Conservation (phyloP, 2,113 vertebrate genomes). For the Pogona vitticeps region DNA sequence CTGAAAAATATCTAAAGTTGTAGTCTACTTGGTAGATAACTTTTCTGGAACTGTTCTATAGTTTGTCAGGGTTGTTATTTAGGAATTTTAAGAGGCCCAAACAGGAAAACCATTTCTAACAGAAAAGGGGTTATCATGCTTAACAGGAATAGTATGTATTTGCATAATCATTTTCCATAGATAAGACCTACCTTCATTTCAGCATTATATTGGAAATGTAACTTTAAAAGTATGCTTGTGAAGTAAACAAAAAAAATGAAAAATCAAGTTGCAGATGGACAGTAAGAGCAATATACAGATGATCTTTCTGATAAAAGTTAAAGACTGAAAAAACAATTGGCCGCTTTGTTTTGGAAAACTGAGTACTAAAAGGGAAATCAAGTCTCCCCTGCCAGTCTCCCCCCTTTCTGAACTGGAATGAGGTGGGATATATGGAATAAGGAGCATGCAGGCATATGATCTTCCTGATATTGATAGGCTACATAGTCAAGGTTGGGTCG, state of each 20-base stretch:
- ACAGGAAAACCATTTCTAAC: background rate
- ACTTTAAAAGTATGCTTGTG: background rate
- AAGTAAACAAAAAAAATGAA: constrained; percentile 39
- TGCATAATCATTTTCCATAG: constrained; percentile 9
- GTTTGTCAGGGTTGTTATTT: constrained; percentile 11
- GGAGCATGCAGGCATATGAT: no score
- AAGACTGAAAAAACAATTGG: constrained; percentile 43
- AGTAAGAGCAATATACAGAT: constrained; percentile 47
- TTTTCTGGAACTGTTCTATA: constrained; percentile 8
- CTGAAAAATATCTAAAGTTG: constrained; percentile 17
- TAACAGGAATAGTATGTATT: constrained; percentile 6
- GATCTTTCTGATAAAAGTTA: constrained; percentile 30
- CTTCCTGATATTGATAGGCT: no score
- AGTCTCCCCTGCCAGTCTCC: no score
- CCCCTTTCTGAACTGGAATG: no score
- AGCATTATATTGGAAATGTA: constrained; percentile 18
- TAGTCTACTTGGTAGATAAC: background rate
- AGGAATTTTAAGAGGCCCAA: constrained; percentile 7
- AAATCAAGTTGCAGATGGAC: background rate
- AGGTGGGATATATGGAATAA: no score
- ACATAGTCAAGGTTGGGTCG: no score
- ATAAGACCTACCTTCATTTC: background rate
- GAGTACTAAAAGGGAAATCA: constrained; percentile 11
- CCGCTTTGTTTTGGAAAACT: constrained; percentile 47
- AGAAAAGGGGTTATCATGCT: background rate